These are phyloP conservation scores for Caenorhabditis drosophilae DNA, from an alignment of 2,888 invertebrate species.

Conservation along the genomic window DNA sequence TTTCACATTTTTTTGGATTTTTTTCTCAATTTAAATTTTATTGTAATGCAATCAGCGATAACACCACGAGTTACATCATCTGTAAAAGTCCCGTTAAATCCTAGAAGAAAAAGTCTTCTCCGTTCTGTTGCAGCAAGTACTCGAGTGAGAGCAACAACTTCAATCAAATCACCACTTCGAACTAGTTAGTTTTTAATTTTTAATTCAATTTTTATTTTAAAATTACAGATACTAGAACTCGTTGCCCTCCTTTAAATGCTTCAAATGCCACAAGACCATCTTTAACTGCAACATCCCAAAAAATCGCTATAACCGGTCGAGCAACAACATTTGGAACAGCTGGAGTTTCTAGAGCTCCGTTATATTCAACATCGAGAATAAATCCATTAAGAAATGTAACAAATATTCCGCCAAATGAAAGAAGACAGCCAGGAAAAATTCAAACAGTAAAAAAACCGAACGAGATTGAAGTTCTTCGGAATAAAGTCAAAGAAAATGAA, in stretches of 20 bases:
- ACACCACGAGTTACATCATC: too few species aligned
- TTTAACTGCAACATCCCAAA: too few species aligned
- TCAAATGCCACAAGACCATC: neutral
- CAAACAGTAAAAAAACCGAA: too few species aligned
- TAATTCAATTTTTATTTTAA: neutral
- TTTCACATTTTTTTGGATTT: too few species aligned
- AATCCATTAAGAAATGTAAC: neutral
- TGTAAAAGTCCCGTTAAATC: neutral
- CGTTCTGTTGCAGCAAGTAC: neutral
- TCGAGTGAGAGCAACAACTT: neutral
- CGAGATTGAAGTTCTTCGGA: too few species aligned
- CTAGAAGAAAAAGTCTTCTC: neutral
- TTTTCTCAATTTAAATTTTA: too few species aligned
- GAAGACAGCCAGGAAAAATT: too few species aligned
- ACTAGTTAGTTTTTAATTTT: neutral
- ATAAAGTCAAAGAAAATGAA: neutral
- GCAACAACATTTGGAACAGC: conserved; percentile 8
- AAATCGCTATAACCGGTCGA: conserved; percentile 1
- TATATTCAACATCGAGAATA: neutral
- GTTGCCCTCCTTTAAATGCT: neutral
- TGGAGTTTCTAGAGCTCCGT: neutral
- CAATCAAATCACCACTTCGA: neutral
- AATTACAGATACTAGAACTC: neutral
- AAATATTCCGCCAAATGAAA: neutral
- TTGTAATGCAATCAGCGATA: too few species aligned